phyloP scores from a whole-genome alignment of 2,888 invertebrate species.

The Dynastes grantii region DNA sequence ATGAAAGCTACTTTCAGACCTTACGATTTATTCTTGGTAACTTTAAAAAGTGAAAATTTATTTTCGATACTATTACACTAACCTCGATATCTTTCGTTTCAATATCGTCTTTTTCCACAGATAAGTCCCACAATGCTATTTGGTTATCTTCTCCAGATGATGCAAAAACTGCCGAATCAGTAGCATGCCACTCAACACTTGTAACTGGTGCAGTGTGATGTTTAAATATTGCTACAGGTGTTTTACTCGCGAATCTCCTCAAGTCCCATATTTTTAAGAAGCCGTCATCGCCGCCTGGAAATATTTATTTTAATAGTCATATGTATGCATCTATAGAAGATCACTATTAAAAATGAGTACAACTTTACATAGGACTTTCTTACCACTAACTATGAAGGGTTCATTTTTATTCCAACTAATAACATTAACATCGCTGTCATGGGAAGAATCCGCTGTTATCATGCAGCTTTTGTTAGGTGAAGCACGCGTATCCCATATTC shows the following conservation, averaged over 20 bases:
- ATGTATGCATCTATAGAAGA: not conserved
- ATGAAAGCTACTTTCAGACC: no score
- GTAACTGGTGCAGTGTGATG: slow-evolving; percentile 96
- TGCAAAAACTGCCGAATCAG: slow-evolving; percentile 93
- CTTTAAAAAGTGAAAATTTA: no score
- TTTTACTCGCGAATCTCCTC: slow-evolving; percentile 84
- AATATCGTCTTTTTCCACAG: slow-evolving; percentile 86
- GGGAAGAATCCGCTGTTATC: slow-evolving; percentile 89
- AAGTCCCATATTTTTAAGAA: slow-evolving; percentile 96
- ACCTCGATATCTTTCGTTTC: slow-evolving; percentile 73
- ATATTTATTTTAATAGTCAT: slow-evolving; percentile 39
- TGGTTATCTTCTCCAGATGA: slow-evolving; percentile 96
- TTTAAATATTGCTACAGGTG: slow-evolving; percentile 93
- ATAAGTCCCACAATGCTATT: slow-evolving; percentile 96
- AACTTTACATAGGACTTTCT: slow-evolving; percentile 54
- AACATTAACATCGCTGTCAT: slow-evolving; percentile 95
- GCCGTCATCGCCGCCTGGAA: slow-evolving; percentile 95
- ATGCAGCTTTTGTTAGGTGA: slow-evolving; percentile 92
- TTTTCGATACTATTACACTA: slow-evolving; percentile 47
- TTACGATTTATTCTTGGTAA: no score
- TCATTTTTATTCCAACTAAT: slow-evolving; percentile 97
- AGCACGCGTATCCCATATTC: slow-evolving; percentile 96
- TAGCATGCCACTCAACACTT: slow-evolving; percentile 97
- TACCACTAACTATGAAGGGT: slow-evolving; percentile 89
- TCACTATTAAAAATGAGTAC: no score